Percentiles rank a stretch among this genome's conserved stretches.
Conservation (phyloP, 2,888 invertebrate species). For the Ophion ellenae region DNA sequence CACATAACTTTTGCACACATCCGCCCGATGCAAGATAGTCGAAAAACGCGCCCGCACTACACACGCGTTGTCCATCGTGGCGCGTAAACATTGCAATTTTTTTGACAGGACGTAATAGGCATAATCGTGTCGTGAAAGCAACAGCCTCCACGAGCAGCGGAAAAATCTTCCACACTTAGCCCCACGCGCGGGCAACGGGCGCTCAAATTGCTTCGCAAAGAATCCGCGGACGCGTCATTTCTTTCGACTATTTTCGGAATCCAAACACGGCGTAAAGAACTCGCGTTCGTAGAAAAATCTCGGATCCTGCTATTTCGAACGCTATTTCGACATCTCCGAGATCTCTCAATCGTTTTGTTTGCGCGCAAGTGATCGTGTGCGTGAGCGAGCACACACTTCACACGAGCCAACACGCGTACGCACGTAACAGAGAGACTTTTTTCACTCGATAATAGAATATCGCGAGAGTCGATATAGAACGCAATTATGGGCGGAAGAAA, state of each 20-base stretch:
- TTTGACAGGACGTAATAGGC: not conserved
- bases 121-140: not conserved
- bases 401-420: not conserved
- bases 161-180: not conserved
- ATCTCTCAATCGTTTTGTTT: not conserved
- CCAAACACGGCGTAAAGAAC: not conserved
- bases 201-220: not conserved
- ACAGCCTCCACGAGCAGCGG: not conserved
- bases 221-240: not conserved
- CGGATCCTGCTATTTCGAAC: not conserved
- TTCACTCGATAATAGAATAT: not conserved
- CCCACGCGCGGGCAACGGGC: not conserved
- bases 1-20: no score
- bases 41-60: no score
- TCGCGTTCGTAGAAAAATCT: not conserved
- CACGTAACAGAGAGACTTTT: not conserved
- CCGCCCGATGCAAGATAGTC: no score
- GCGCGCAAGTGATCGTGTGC: not conserved
- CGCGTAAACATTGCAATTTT: not conserved
- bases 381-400: not conserved
- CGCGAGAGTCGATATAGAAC: not conserved
- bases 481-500: constrained; percentile 72
- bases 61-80: no score
- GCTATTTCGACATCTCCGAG: not conserved
- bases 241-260: not conserved